phyloP scores from a whole-genome alignment of 2,888 invertebrate genomes.

The Scaptomyza polygonia region DNA sequence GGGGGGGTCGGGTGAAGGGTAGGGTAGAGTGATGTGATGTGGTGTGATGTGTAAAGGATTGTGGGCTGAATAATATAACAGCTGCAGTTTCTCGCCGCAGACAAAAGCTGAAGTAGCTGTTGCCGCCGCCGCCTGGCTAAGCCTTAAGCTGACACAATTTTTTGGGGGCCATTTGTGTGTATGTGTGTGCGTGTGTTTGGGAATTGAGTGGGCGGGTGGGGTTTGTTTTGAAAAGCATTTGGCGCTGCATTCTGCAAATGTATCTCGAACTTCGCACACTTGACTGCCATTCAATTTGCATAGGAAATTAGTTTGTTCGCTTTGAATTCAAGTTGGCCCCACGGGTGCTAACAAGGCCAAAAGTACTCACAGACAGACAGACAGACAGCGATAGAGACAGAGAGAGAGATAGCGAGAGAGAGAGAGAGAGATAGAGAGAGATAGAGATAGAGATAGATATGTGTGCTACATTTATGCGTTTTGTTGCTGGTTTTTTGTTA shows the following conservation, averaged over 20 bases:
- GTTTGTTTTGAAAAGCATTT: conserved; percentile 75
- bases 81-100: conserved; percentile 2
- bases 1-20: no score
- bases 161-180: conserved; percentile 5
- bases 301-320: conserved; percentile 82
- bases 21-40: neutral
- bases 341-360: conserved; percentile 76
- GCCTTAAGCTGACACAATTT: conserved; percentile 62
- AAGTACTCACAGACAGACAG: conserved; percentile 45
- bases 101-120: neutral
- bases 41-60: neutral
- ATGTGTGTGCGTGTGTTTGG: neutral
- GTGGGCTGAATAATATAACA: conserved; percentile 3
- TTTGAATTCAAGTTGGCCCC: conserved; percentile 80
- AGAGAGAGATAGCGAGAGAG: conserved; percentile 11
- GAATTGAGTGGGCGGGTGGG: neutral
- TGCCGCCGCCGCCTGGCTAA: conserved; percentile 27
- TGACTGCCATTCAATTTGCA: conserved; percentile 82
- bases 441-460: conserved; percentile 3
- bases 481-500: conserved; percentile 58
- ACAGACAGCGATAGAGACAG: conserved; percentile 2
- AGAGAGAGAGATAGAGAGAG: conserved; percentile 5
- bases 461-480: conserved; percentile 63
- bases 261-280: conserved; percentile 81
- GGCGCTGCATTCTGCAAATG: conserved; percentile 70